A percentile compares a stretch with the other conserved stretches of the same genome.
phyloP scores from a whole-genome alignment of 2,113 vertebrate genomes.

The Ranitomeya imitator region DNA sequence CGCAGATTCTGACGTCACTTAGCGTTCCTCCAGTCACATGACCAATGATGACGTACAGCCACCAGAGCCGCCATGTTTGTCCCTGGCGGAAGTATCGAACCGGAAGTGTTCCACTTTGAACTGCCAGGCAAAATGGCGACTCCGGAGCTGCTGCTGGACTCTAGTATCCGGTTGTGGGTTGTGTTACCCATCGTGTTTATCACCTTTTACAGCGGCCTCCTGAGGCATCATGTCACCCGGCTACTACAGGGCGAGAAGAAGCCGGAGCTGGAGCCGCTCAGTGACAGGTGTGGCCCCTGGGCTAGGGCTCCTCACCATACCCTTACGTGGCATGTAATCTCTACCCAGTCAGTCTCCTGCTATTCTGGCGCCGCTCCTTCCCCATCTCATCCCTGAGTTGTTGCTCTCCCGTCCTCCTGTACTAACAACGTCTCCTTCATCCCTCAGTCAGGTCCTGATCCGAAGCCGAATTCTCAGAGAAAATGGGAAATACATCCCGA shows the following conservation, averaged over 20 bases:
- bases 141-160: conserved; percentile 80
- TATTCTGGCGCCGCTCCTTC: not conserved
- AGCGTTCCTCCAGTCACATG: not conserved
- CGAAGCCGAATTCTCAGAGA: conserved; percentile 81
- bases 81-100: conserved; percentile 56
- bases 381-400: not conserved
- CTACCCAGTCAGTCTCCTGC: too few relatives aligned
- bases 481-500: conserved; percentile 81
- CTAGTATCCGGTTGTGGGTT: conserved; percentile 82
- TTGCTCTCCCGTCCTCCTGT: not conserved
- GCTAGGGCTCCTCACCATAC: not conserved
- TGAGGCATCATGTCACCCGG: conserved; percentile 79
- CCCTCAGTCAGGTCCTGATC: conserved; percentile 78
- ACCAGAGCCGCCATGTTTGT: conserved; percentile 60
- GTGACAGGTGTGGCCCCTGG: conserved; percentile 73
- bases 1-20: not conserved
- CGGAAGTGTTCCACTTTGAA: conserved; percentile 19
- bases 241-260: conserved; percentile 77
- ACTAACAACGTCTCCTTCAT: not conserved
- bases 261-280: conserved; percentile 75
- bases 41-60: not conserved
- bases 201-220: conserved; percentile 77
- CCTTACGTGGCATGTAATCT: not conserved
- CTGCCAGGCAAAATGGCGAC: conserved; percentile 66
- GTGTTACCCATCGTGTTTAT: conserved; percentile 82